Evolutionary conservation across 2,888 invertebrate species (phyloP), one percentile per base, ranked within the genome.

Genomic region (Willowsia nigromaculata): DNA sequence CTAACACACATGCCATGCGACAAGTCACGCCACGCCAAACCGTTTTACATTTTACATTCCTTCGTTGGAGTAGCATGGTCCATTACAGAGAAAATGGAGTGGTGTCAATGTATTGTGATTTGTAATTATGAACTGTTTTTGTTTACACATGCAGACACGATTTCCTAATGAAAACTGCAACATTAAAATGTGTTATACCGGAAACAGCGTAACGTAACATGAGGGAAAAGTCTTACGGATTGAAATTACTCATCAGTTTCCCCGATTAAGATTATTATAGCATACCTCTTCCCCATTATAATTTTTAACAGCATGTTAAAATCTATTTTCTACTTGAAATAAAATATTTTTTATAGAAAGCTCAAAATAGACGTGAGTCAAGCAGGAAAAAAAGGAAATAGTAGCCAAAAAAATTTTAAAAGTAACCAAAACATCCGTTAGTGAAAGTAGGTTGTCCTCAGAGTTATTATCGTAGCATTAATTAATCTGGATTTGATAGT

Each of bases 291-390:
- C 65, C 65, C 33, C n/a, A 65, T 65, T n/a, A 65, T 33, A 68
- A 33, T 22, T 47, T 59, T 30, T 13, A 62, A 62, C 22, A 2
- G 71, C 71, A 71, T 71, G 22, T 22, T 65, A 37, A n/a, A n/a
- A n/a, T n/a, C 37, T 56, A 56, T 22, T 30, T n/a, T 33, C 18
- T 6, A n/a, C 6, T 33, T 65, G 1, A 65, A 0, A 65, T 74
- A 15, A 74, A 74, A 43, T 22, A 25, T 13, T 33, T 68, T n/a
- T 11, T 68, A 25, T 65, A 30, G 33, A 65, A 62, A 27, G 62
- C 82, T 83, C 82, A 83, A 83, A 81, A 68, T 83, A 62, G 82
- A 65, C 82, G 27, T 83, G 82, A 83, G 82, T 78, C 78, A 83
- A 15, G 43, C 27, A 81, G 62, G n/a, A 27, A 43, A 62, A 33